Base-by-base conservation (phyloP, 1,140 invertebrate species). In the Mizuhopecten yessoensis region DNA sequence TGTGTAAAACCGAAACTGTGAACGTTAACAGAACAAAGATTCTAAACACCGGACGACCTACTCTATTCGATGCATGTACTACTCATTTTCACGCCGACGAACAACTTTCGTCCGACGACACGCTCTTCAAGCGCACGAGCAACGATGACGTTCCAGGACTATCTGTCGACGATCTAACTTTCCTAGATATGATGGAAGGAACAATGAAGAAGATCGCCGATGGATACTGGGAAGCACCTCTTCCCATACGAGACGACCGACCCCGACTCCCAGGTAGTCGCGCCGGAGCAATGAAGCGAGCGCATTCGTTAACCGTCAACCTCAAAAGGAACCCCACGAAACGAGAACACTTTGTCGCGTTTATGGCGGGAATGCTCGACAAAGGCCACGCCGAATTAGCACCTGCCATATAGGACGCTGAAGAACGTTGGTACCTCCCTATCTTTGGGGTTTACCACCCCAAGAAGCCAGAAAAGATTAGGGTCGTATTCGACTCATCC, bases 1-100 rank as follows among this genome's bases (percentile, higher is more conserved):
- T 92, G 13, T 88, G 93, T 57, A 5, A 39, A n/a, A 34, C 45
- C 7, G 33, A 87, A 23, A 42, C 39, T 3, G 87, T 94, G 15
- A 91, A 86, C 88, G 91, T 91, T 0, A 49, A 89, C 75, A 92
- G 92, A 88, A 93, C 90, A 17, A 34, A 90, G 23, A 57, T 94
- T 87, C 49, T 92, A 17, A 45, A 57, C 39, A 45, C 92, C 33
- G 91, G 93, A 45, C 89, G 91, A 15, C 17, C 87, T 2, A 91
- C 93, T 3, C 45, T 88, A 10, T 91, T 92, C 15, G 36, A 57
- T 10, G 90, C 75, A 34, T 93, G 89, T 57, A 13, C 75, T 0
- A 88, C 86, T 57, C 89, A 90, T n/a, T 45, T 90, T 34, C 13
- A 90, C 13, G 39, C 88, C 11, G 87, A 88, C n/a, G 34, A 92